Base-by-base conservation (phyloP, 2,797 vertebrate genomes). In the Podarcis lilfordi region DNA sequence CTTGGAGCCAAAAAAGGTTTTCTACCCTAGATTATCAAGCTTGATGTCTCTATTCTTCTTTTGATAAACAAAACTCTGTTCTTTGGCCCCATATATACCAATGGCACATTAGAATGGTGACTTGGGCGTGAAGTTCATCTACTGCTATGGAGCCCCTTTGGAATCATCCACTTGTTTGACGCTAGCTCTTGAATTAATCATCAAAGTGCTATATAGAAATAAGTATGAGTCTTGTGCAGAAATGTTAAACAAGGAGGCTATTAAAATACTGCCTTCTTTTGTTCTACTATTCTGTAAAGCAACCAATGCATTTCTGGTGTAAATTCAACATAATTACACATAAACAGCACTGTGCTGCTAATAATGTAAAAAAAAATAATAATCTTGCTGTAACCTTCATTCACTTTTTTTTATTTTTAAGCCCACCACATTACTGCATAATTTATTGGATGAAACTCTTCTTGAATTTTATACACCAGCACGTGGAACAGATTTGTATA, bases 371-470 rank as follows among this genome's bases (percentile, higher is more conserved):
- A 89, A 50, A 11, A 11, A 11, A 13, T 13, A 50, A 45, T 2
- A 15, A 55, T 55, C 92, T 75, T 82, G 15, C 59, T 89, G 43
- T 91, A 86, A 90, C 86, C 77, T 94, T 75, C 43, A 89, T 59
- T 55, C 19, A 10, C 6, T 2, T 82, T 72, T 69, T 50, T 50
- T 43, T 43, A 43, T 43, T 55, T 15, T 55, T 15, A 15, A 55
- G 50, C 50, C 13, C 13, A 15, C 37, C 19, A 55, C 35, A 32
- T 94, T 94, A 86, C 35, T 4, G 86, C 75, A 69, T 84, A 89
- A 88, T 91, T 93, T 88, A 55, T 89, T 93, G 92, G 85, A 2
- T 50, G 78, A 91, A 69, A 0, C 1, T 29, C 89, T 94, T 94
- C 92, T 0, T 0, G 71, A 69, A 45, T 92, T 88, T 90, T 80